phyloP scores from a whole-genome alignment of 37 sponge, comb jelly and placozoan genomes.

The Halisarca cf. caerulea region DNA sequence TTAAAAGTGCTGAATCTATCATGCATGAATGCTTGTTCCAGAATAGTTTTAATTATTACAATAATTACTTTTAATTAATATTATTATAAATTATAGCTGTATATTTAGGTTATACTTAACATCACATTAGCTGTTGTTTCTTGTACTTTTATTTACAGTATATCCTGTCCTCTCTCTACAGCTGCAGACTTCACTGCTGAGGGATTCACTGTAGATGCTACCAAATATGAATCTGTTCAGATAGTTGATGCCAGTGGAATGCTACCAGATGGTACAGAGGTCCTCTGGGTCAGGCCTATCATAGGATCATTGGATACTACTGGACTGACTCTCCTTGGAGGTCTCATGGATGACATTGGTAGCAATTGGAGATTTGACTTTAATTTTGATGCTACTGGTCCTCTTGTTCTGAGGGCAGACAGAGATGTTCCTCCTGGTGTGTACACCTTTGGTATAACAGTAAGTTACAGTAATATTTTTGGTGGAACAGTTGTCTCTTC shows the following conservation, averaged over 20 bases:
- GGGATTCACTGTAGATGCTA: slow-evolving; percentile 13
- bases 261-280: not conserved
- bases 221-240: not conserved
- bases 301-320: not conserved
- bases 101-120: no score
- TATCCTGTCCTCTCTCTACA: no score
- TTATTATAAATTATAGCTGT: no score
- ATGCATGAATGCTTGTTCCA: no score
- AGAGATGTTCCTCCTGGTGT: not conserved
- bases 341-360: not conserved
- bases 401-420: not conserved
- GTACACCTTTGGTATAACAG: not conserved
- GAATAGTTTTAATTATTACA: no score
- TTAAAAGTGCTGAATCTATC: no score
- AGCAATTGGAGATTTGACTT: not conserved
- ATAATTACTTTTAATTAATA: no score
- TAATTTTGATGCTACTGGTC: not conserved
- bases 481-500: not conserved
- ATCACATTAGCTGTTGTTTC: no score
- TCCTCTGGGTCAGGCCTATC: not conserved
- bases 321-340: not conserved
- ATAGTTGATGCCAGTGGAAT: not conserved
- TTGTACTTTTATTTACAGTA: no score
- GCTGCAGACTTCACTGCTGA: not conserved
- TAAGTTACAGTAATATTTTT: not conserved